Percentiles rank a stretch among this genome's conserved stretches.
Conservation (phyloP, 2,797 vertebrate species). For the Pseudochaenichthys georgianus region DNA sequence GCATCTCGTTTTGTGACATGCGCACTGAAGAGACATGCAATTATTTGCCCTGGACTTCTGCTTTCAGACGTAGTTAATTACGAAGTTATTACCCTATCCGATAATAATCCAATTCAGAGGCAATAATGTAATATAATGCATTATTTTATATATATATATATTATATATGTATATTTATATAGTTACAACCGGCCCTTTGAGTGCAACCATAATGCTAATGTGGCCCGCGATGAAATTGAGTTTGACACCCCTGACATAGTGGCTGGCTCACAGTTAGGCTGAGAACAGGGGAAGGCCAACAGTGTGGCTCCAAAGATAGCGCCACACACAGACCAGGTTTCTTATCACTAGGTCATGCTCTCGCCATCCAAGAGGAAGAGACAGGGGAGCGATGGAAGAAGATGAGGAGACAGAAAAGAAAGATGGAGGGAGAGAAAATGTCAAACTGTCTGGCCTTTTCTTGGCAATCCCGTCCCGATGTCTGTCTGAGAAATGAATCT, state of each 20-base stretch:
- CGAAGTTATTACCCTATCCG: no score
- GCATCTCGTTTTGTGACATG: no score
- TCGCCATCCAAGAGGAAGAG: slow-evolving; percentile 47
- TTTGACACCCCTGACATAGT: not conserved
- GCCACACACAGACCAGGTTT: slow-evolving; percentile 35
- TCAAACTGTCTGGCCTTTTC: slow-evolving; percentile 78
- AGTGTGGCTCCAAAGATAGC: slow-evolving; percentile 56
- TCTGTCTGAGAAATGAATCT: slow-evolving; percentile 79
- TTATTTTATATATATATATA: no score
- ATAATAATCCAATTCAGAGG: no score
- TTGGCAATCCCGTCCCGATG: slow-evolving; percentile 62
- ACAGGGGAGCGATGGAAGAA: slow-evolving; percentile 29
- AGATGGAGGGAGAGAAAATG: slow-evolving; percentile 54
- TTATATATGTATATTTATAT: no score
- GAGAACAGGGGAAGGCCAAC: slow-evolving; percentile 35
- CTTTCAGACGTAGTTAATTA: no score
- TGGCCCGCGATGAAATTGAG: no score
- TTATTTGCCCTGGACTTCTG: no score
- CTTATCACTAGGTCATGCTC: slow-evolving; percentile 67
- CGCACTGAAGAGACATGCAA: no score
- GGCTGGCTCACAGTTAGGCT: slow-evolving; percentile 30
- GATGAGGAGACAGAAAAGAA: slow-evolving; percentile 1
- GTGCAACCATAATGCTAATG: no score
- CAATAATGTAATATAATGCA: no score
- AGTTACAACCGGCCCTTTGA: no score